Percentiles rank a stretch among this genome's conserved stretches.
Evolutionary conservation across 2,797 vertebrate genomes (phyloP).

Genomic region (Alcedo quadribrachys): DNA sequence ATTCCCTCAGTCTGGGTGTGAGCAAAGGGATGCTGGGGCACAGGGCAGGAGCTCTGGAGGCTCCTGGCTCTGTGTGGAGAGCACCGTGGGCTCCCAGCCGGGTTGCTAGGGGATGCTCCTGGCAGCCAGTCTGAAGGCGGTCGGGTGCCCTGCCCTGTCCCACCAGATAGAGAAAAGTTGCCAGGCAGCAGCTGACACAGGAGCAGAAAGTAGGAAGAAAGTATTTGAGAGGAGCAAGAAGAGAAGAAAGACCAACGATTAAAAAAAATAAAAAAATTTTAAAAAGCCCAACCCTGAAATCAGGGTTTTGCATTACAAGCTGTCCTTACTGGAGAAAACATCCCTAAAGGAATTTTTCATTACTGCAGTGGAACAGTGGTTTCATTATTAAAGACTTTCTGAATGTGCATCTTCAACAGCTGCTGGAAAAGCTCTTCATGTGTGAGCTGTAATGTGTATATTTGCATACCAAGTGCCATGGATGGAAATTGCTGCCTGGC

Average conservation of each 20-base stretch:
- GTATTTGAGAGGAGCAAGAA: background rate
- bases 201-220: slow-evolving; percentile 45
- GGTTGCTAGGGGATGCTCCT: slow-evolving; percentile 74
- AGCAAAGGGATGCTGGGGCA: background rate
- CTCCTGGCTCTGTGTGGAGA: slow-evolving; percentile 20
- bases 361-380: background rate
- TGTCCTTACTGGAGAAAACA: slow-evolving; percentile 13
- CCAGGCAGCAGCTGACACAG: slow-evolving; percentile 75
- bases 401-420: slow-evolving; percentile 27
- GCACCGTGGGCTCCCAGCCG: background rate
- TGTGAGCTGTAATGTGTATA: slow-evolving; percentile 18
- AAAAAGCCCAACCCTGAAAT: background rate
- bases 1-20: background rate
- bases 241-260: background rate
- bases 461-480: background rate
- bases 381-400: slow-evolving; percentile 40
- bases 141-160: slow-evolving; percentile 58
- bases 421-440: slow-evolving; percentile 45
- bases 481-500: background rate
- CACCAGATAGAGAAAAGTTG: slow-evolving; percentile 73
- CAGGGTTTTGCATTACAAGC: background rate
- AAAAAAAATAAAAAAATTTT: background rate
- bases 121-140: slow-evolving; percentile 34
- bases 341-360: slow-evolving; percentile 43
- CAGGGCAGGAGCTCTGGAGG: background rate